Evolutionary conservation across 2,888 invertebrate species (phyloP), one percentile per base, ranked within the genome.

Genomic region (Chorisops tibialis): DNA sequence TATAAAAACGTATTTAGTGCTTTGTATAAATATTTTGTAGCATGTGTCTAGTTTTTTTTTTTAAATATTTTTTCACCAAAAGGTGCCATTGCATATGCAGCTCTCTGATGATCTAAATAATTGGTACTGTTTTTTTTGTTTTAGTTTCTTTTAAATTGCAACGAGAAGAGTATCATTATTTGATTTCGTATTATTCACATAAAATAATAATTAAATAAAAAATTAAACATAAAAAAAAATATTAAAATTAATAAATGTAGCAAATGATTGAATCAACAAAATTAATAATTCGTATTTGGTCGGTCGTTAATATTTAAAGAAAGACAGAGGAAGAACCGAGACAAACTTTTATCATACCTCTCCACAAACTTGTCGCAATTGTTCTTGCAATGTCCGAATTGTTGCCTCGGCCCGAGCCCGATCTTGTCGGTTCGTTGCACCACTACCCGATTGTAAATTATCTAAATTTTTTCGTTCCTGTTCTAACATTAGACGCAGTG

Each of bases 401-500:
- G 73, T 79, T 58, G 77, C 71, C 66, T 79, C 79, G 2, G 79
- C 77, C 12, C 73, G 67, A 11, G 48, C 22, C 14, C 66, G 66
- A 59, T 68, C 70, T 19, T 60, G 60, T 21, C 65, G 63, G 68
- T 77, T 79, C 62, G 73, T 75, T 65, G 74, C 72, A 59, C 73
- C 73, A 70, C 74, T 75, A 58, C 72, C 73, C 35, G 70, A 71
- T 65, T 89, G 84, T 64, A 93, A 79, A 69, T 87, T 85, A 70
- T 92, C 88, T 69, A 92, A 85, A 77, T 91, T 90, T 70, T 88
- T 84, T 76, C 88, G 88, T 72, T 93, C 93, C 71, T 91, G 86
- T 71, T 93, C 93, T 68, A 95, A 81, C 96, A 96, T 96, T 72
- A 93, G 82, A 68, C 88, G 87, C 67, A 94, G 85, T 16, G 94